Evolutionary conservation across 2,113 vertebrate species (phyloP), one percentile per base, ranked within the genome.

Genomic region (Sigmodon hispidus): DNA sequence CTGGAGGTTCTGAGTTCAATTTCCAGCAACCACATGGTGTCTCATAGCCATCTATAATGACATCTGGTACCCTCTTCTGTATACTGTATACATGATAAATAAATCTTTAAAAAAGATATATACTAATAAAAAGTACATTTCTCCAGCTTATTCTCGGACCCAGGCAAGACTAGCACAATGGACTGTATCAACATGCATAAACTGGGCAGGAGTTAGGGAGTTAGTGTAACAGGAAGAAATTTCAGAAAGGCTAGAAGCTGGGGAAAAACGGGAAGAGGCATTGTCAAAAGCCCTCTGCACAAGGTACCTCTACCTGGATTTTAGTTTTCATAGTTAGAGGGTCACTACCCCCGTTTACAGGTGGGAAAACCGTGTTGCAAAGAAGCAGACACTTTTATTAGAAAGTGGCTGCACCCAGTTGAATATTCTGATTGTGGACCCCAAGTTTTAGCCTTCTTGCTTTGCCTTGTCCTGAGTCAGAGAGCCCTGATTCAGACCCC

Each of bases 401-500:
- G n/a, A 36, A 87, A 84, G 63, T 48, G 63, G n/a, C 76, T 76
- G 89, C 89, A 40, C 73, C 50, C 63, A 29, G n/a, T 22, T 89
- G 19, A 83, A 89, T 92, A 90, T 43, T 92, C 72, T 1, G 8
- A 45, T 7, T 6, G 59, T 8, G 13, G 36, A 36, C 19, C 89
- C 52, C 43, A 10, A 40, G 36, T 4, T 61, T 22, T 63, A 29
- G 36, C 55, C 24, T 91, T 31, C 34, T 63, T n/a, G 15, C 31
- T 69, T 13, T 50, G 34, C 70, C 36, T 7, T 45, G 6, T 59
- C 31, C 45, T 76, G 55, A 24, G 16, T 31, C 61, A 69, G 63
- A 52, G 45, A 92, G 48, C 26, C 75, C 81, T 95, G 91, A 91
- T 26, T 91, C 52, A 84, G 50, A 81, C 50, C 63, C 75, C 75